Base-by-base conservation (phyloP, 2,797 vertebrate species). In the Melanotaenia maccullochi region DNA sequence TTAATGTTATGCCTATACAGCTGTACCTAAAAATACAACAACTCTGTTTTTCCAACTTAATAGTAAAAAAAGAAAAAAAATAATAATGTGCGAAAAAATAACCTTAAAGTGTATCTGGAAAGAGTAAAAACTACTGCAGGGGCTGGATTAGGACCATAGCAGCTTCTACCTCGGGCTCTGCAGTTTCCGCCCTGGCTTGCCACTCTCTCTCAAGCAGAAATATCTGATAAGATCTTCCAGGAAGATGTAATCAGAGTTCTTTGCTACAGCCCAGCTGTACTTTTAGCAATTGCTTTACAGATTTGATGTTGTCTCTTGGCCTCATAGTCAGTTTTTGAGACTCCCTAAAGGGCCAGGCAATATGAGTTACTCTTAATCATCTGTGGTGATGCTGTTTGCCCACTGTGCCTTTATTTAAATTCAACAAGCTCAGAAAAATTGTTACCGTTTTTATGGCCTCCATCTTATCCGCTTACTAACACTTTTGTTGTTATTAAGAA, bases 171-270 rank as follows among this genome's bases (percentile, higher is more conserved):
- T 51, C 49, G 28, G 52, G 33, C 9, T 63, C 40, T 70, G 66
- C 58, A 64, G 49, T 61, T 66, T 60, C 33, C 38, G 30, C 47
- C 30, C 30, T 52, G 28, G 40, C 62, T 73, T 70, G 22, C 49
- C 49, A 16, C 44, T 38, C 42, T 69, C 32, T 65, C 16, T 56
- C 18, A 18, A 36, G 24, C 38, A 65, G 33, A 49, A n/a, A 49
- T 22, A 36, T 58, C 56, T 68, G 65, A 65, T 38, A 38, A 47
- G 52, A 24, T 60, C 24, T 57, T 56, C 64, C 30, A 51, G 36
- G 59, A 65, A 65, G 47, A 70, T 64, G 59, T 58, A 36, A 60
- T 77, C 68, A 55, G 60, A 55, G 22, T 42, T 24, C 14, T 70
- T 65, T 73, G 28, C 61, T 65, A 38, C 56, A 75, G 38, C 47